Evolutionary conservation across 2,797 vertebrate species (phyloP).

Genomic region (Oryzias sinensis): DNA sequence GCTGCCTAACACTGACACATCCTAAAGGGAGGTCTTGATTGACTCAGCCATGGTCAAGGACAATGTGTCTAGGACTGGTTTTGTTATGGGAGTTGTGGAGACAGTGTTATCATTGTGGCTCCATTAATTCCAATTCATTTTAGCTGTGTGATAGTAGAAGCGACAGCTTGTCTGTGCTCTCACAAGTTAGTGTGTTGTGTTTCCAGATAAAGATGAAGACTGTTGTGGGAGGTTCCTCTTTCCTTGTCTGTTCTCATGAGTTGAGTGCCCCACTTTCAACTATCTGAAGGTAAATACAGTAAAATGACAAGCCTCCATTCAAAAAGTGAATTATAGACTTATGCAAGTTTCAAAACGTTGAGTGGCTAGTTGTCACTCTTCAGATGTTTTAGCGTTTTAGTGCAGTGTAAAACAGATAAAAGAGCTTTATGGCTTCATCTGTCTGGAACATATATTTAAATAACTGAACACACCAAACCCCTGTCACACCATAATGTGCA

Average conservation of each 20-base stretch:
- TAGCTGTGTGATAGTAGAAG: slow-evolving; percentile 73
- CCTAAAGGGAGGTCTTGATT: slow-evolving; percentile 48
- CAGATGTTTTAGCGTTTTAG: too few species aligned
- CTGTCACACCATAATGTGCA: too few species aligned
- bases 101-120: slow-evolving; percentile 74
- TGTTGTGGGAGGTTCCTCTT: slow-evolving; percentile 53
- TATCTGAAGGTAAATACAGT: slow-evolving; percentile 1
- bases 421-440: too few species aligned
- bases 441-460: too few species aligned
- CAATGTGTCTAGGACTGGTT: slow-evolving; percentile 65
- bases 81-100: slow-evolving; percentile 79
- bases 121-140: slow-evolving; percentile 77
- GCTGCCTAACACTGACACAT: slow-evolving; percentile 26
- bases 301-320: slow-evolving; percentile 5
- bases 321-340: background rate
- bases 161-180: slow-evolving; percentile 76
- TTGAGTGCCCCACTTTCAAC: slow-evolving; percentile 15
- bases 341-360: background rate
- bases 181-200: slow-evolving; percentile 55
- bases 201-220: slow-evolving; percentile 61
- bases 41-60: slow-evolving; percentile 72
- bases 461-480: too few species aligned
- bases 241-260: slow-evolving; percentile 53
- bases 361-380: background rate
- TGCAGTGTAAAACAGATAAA: too few species aligned